Evolutionary conservation across 2,113 vertebrate genomes (phyloP).

Genomic region (Nesogale talazaci): DNA sequence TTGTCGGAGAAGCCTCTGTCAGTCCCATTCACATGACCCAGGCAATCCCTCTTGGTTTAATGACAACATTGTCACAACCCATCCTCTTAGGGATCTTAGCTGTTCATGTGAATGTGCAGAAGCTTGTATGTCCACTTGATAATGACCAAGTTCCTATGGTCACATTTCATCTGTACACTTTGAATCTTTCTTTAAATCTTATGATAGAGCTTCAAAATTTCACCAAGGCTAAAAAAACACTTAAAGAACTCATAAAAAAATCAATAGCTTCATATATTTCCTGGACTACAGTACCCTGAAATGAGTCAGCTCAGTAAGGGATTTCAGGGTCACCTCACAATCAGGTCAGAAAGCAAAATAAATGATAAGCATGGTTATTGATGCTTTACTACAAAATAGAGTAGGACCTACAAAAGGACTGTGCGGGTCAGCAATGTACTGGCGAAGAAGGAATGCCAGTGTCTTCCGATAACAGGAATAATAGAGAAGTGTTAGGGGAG

Average conservation of each 20-base stretch:
- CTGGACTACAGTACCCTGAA: constrained; percentile 15
- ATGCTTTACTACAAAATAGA: neutral
- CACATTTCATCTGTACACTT: neutral
- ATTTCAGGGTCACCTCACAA: neutral
- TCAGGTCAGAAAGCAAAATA: neutral
- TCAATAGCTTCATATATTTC: neutral
- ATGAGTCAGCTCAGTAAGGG: neutral
- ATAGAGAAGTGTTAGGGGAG: neutral
- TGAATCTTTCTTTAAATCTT: constrained; percentile 6
- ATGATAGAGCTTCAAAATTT: neutral
- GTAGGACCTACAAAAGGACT: neutral
- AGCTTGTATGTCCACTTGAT: neutral
- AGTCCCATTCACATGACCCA: neutral
- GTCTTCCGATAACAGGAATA: neutral
- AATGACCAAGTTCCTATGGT: neutral
- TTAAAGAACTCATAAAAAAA: neutral
- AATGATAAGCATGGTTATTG: neutral
- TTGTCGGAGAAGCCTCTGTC: neutral
- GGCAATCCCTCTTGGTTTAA: neutral
- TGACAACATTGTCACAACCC: neutral
- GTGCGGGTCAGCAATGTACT: neutral
- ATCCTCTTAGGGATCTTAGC: neutral
- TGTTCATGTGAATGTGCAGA: neutral
- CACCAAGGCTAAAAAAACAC: too few species aligned
- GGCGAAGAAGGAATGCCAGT: neutral